These are phyloP conservation scores for Equus przewalskii DNA, from an alignment of 2,113 vertebrate species.

Conservation along the genomic window DNA sequence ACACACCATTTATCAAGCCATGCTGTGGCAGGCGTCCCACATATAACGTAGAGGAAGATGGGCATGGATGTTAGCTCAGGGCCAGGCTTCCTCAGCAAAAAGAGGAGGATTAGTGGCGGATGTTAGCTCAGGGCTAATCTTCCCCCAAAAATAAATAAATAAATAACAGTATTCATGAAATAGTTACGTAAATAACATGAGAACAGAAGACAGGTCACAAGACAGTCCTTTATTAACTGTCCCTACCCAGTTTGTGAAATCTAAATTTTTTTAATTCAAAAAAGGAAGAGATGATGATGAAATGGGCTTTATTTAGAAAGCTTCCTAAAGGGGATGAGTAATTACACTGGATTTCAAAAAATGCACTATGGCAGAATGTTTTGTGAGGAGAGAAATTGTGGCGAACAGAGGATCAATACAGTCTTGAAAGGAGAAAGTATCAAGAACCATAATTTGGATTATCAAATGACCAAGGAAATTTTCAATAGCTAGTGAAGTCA, in stretches of 20 bases:
- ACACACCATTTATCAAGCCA: too few species aligned
- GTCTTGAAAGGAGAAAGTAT: neutral
- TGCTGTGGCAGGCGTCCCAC: too few species aligned
- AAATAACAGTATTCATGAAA: neutral
- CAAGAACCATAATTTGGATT: neutral
- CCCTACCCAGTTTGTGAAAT: neutral
- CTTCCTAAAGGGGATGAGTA: neutral
- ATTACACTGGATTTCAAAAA: slow-evolving; percentile 30
- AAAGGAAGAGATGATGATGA: neutral
- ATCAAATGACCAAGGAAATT: neutral
- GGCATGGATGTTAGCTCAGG: too few species aligned
- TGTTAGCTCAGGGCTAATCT: too few species aligned
- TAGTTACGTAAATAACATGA: neutral
- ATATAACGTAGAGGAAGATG: too few species aligned
- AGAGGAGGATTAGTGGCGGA: too few species aligned
- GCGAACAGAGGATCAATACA: neutral
- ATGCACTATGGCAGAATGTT: neutral
- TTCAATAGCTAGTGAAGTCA: neutral
- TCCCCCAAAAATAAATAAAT: neutral
- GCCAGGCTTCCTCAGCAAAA: too few species aligned
- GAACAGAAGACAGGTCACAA: neutral
- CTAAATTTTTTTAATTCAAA: slow-evolving; percentile 5
- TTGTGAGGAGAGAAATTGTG: neutral
- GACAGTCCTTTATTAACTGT: neutral
- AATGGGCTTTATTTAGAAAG: neutral